Base-by-base conservation (phyloP, 2,888 invertebrate species). In the Vanessa cardui region DNA sequence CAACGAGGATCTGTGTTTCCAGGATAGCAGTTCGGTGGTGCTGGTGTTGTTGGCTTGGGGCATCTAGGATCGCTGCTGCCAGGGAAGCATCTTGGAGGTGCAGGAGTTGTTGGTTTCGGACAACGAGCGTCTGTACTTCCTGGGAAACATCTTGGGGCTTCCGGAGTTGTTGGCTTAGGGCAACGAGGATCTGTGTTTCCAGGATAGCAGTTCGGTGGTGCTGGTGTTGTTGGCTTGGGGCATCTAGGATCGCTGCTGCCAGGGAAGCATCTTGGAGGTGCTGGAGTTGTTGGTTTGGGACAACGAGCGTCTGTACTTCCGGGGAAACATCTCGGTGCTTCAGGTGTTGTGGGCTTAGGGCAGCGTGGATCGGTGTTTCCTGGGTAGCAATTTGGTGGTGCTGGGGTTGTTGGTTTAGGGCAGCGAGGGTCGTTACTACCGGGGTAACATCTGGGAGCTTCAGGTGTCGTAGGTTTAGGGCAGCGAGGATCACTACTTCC, bases 21-120 rank as follows among this genome's bases (percentile, higher is more conserved):
- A n/a, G n/a, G n/a, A n/a, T n/a, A n/a, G n/a, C n/a, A n/a, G n/a
- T n/a, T n/a, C n/a, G n/a, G n/a, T n/a, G n/a, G n/a, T n/a, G n/a
- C n/a, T n/a, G 62, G 64, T 0, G 77, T 66, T 2, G 80, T 74
- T 3, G 84, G 83, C 70, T 74, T 73, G 0, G 85, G 85, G 66
- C 88, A 88, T 16, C 83, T 74, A 1, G 88, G 85, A 72, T 92
- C 88, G 0, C 21, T 77, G 0, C 83, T 80, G 0, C 90, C 90
- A 0, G 90, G 88, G 65, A 77, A 88, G 47, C 91, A 81, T 20
- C 69, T 74, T 2, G 81, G 80, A n/a, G 83, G 77, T 2, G 65
- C 74, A 0, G 83, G 78, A 7, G 79, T 80, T 0, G 78, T 78
- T 0, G 79, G 80, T 18, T 73, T 74, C 0, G 86, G 82, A 47